These are phyloP conservation scores for Xanthorhoe designata DNA, from an alignment of 2,888 invertebrate species.

Conservation along the genomic window DNA sequence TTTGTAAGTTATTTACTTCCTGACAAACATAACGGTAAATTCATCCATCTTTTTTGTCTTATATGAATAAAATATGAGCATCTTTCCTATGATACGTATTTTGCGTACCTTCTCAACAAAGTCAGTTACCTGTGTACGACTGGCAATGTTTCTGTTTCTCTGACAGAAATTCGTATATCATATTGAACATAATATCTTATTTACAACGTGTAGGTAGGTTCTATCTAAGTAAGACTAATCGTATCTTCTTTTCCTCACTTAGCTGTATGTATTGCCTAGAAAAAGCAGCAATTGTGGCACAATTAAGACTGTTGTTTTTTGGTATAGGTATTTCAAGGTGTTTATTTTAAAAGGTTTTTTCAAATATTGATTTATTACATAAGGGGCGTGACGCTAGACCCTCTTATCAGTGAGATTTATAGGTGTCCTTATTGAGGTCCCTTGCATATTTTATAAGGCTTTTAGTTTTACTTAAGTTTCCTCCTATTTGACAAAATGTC, in stretches of 20 bases:
- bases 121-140: background rate
- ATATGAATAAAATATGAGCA: constrained; percentile 10
- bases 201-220: too few species aligned
- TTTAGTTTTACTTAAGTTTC: constrained; percentile 21
- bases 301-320: background rate
- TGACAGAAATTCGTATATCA: background rate
- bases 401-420: constrained; percentile 25
- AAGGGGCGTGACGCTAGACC: constrained; percentile 8
- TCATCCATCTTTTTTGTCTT: constrained; percentile 5
- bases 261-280: too few species aligned
- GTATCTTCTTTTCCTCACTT: too few species aligned
- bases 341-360: background rate
- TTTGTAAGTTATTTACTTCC: constrained; percentile 15
- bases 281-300: too few species aligned
- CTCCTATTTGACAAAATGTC: constrained; percentile 3
- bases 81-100: background rate
- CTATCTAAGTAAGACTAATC: too few species aligned
- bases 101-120: background rate
- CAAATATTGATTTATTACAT: constrained; percentile 14
- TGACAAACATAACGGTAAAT: background rate
- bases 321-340: background rate
- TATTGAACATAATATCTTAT: background rate
- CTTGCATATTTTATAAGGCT: constrained; percentile 27
- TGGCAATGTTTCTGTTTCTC: background rate
- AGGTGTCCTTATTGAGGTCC: constrained; percentile 18